Conservation (phyloP, 1,140 invertebrate species). For the Platyscapa corneri region DNA sequence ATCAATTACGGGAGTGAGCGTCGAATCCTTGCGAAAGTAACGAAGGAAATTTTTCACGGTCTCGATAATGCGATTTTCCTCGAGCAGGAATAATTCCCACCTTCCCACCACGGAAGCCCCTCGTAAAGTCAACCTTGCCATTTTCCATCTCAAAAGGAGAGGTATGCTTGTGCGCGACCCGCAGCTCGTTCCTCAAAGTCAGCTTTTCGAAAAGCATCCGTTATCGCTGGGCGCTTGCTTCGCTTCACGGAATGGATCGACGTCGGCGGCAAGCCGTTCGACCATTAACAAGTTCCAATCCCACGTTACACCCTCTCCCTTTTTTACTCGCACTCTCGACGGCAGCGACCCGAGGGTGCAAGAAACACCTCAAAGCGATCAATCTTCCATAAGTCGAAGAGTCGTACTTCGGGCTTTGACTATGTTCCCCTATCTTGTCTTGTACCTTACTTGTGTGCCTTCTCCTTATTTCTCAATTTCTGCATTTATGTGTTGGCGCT, state of each 20-base stretch:
- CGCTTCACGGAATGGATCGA: conserved; percentile 55
- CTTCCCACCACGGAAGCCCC: conserved; percentile 5
- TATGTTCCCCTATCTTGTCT: conserved; percentile 32
- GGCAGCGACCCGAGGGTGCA: neutral
- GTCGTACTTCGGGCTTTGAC: conserved; percentile 30
- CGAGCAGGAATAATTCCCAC: conserved; percentile 42
- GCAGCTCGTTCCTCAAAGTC: conserved; percentile 54
- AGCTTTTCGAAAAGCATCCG: conserved; percentile 50
- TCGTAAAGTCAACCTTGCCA: conserved; percentile 32
- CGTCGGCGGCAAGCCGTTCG: conserved; percentile 59
- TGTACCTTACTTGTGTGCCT: neutral
- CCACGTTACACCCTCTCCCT: conserved; percentile 19
- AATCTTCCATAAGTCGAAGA: conserved; percentile 65
- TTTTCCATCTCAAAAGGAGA: conserved; percentile 22
- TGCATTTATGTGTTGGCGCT: neutral
- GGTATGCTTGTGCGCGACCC: no score
- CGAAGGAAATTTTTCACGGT: conserved; percentile 38
- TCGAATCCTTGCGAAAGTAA: conserved; percentile 15
- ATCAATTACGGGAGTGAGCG: conserved; percentile 10
- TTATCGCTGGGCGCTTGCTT: conserved; percentile 37
- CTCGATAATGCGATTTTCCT: conserved; percentile 44
- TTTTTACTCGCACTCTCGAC: neutral
- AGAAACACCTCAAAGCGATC: conserved; percentile 60
- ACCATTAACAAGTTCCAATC: conserved; percentile 61
- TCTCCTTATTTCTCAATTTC: conserved; percentile 18